Evolutionary conservation across 2,888 invertebrate genomes (phyloP), one percentile per base, ranked within the genome.

Genomic region (Drosophila greeni): DNA sequence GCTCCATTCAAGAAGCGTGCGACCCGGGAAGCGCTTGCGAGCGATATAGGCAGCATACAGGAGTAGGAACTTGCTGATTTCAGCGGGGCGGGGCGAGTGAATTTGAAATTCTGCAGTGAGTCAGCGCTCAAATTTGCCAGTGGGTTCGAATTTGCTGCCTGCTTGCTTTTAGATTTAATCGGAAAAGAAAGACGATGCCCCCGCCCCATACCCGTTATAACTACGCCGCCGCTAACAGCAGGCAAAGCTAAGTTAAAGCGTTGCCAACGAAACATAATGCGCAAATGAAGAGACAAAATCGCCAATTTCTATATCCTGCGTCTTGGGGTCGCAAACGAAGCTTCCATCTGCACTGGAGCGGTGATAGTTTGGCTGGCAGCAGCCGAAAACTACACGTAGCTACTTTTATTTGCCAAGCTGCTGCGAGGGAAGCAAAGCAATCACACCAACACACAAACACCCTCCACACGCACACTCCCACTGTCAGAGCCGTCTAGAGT

Each of bases 301-400:
- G 65, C 58, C 31, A 71, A 53, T 52, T 45, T 14, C 6, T 5
- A 31, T 9, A 36, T 36, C 7, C 59, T 40, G 9, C 26, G 36
- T 12, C n/a, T 11, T n/a, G n/a, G 16, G 23, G 14, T 23, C 23
- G 55, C 33, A 33, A 23, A 9, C 34, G 26, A 45, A 20, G n/a
- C 47, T 34, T 11, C 14, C 20, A 20, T 16, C n/a, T 36, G 33
- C 33, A 58, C 39, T 49, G 23, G 47, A 45, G 47, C 40, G 48
- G 40, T 52, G 48, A 52, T 37, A 66, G 73, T 47, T 49, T 39
- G 49, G 18, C 23, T 26, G 37, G 29, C 55, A 73, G 61, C 60
- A 67, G 66, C 68, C 59, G 58, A 81, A 81, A 84, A 79, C 82
- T 84, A 82, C 82, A 82, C 82, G 84, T 85, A 78, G 82, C 82